A percentile compares a stretch with the other conserved stretches of the same genome.
These are phyloP conservation scores for Megamerina dolium DNA, from an alignment of 2,888 invertebrate genomes.

Conservation along the genomic window DNA sequence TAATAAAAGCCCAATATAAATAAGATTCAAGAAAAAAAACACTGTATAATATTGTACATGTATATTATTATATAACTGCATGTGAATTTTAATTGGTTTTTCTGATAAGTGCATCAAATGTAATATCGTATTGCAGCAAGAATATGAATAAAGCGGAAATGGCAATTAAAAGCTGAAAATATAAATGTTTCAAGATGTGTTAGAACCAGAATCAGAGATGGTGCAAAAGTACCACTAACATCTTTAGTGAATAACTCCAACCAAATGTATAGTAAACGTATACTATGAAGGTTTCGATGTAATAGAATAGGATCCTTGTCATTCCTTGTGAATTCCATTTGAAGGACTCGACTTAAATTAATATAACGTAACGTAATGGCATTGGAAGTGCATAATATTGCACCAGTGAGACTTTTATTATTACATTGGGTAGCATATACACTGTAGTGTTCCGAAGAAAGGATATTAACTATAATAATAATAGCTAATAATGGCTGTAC, in stretches of 20 bases:
- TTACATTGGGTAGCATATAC: conserved; percentile 24
- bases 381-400: conserved; percentile 27
- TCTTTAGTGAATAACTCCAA: conserved; percentile 23
- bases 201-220: conserved; percentile 20
- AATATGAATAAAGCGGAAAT: conserved; percentile 29
- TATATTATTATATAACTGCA: too few species aligned
- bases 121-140: conserved; percentile 30
- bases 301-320: conserved; percentile 4
- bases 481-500: conserved; percentile 8
- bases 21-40: too few species aligned
- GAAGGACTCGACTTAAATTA: conserved; percentile 14
- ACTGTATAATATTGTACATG: too few species aligned
- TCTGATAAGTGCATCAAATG: conserved; percentile 25
- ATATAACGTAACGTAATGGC: conserved; percentile 18
- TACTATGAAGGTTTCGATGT: conserved; percentile 11
- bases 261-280: conserved; percentile 21
- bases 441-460: conserved; percentile 15
- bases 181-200: conserved; percentile 27
- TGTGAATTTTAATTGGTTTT: too few species aligned
- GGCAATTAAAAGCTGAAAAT: conserved; percentile 22
- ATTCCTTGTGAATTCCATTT: conserved; percentile 11
- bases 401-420: conserved; percentile 24
- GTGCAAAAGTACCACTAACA: conserved; percentile 23
- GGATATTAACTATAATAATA: conserved; percentile 17
- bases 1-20: too few species aligned